Conservation (phyloP, 2,797 vertebrate species). For the Falco biarmicus region DNA sequence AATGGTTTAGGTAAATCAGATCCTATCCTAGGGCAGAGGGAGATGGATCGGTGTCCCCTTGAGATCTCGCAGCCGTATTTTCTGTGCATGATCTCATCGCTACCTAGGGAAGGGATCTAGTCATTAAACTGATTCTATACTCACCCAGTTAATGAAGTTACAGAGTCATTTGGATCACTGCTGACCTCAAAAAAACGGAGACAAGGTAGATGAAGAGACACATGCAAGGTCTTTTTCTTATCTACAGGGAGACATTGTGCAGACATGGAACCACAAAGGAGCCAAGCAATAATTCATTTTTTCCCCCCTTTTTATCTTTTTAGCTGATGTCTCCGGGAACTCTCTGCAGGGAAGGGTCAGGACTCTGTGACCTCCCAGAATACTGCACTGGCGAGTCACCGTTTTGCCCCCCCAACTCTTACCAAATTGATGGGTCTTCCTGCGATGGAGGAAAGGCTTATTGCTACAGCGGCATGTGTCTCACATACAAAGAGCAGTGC, state of each 20-base stretch:
- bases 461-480: conserved; percentile 98
- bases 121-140: neutral
- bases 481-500: conserved; percentile 93
- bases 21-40: neutral
- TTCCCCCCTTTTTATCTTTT: neutral
- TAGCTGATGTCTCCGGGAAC: conserved; percentile 89
- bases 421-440: conserved; percentile 87
- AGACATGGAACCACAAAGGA: neutral
- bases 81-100: neutral
- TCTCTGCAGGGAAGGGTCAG: conserved; percentile 84
- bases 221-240: neutral
- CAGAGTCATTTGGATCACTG: neutral
- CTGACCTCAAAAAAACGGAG: neutral
- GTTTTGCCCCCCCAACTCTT: conserved; percentile 93
- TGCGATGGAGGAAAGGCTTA: conserved; percentile 86
- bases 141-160: neutral
- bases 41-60: neutral
- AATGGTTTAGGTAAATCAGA: neutral
- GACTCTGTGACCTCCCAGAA: conserved; percentile 92
- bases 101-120: neutral
- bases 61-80: neutral
- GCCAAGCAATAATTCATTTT: neutral
- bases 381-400: conserved; percentile 91
- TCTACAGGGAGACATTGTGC: neutral
- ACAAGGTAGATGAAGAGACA: neutral